Conservation (phyloP, 2,797 vertebrate species). For the Silurus aristotelis region DNA sequence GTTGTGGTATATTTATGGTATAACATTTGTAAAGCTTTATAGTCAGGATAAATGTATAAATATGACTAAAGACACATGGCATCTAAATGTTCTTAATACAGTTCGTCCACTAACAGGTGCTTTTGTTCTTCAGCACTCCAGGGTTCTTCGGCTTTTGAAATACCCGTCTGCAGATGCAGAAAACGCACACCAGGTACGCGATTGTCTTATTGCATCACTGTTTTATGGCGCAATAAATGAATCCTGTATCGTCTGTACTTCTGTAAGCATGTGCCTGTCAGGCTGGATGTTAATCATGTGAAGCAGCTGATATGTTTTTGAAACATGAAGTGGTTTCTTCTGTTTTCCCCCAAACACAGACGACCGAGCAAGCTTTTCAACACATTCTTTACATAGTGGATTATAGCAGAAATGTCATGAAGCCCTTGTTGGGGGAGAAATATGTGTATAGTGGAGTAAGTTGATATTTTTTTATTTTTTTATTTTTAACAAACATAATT, state of each 20-base stretch:
- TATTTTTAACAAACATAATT: not conserved
- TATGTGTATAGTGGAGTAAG: slow-evolving; percentile 93
- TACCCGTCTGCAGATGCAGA: slow-evolving; percentile 81
- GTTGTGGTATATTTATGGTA: not conserved
- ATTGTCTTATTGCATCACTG: not conserved
- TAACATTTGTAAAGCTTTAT: not conserved
- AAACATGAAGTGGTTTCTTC: not conserved
- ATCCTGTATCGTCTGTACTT: not conserved
- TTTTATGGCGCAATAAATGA: not conserved
- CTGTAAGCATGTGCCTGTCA: not conserved
- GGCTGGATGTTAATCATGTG: slow-evolving; percentile 13
- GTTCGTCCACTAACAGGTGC: not conserved
- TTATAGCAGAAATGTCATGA: slow-evolving; percentile 94
- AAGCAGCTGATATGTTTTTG: not conserved
- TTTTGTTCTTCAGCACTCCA: slow-evolving; percentile 78
- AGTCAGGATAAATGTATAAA: not conserved
- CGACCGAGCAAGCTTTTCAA: slow-evolving; percentile 86
- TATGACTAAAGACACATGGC: not conserved
- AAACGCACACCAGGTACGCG: slow-evolving; percentile 74
- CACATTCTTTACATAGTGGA: slow-evolving; percentile 95
- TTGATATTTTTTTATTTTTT: slow-evolving; percentile 12
- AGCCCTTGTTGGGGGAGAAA: slow-evolving; percentile 90
- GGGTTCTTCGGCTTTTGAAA: slow-evolving; percentile 92
- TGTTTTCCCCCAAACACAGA: slow-evolving; percentile 70
- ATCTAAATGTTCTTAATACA: not conserved